phyloP scores from a whole-genome alignment of 1,140 invertebrate genomes.

The Heliothis subflexa region DNA sequence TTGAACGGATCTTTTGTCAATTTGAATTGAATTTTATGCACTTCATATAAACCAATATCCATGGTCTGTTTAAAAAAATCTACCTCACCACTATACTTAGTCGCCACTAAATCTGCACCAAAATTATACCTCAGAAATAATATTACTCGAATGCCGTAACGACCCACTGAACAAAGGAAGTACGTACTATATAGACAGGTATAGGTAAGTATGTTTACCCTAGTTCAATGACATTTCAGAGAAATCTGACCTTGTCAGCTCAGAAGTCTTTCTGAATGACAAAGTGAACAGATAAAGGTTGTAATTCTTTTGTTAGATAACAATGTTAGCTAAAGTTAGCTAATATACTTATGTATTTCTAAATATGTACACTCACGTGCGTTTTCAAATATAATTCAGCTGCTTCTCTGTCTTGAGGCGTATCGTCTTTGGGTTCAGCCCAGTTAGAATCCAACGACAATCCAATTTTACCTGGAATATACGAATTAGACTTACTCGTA shows the following conservation, averaged over 20 bases:
- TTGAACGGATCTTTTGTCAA: too few species aligned
- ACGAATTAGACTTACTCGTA: background rate
- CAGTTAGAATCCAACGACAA: slow-evolving; percentile 88
- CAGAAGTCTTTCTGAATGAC: background rate
- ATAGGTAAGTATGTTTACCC: too few species aligned
- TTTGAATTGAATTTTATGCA: too few species aligned
- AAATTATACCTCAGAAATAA: background rate
- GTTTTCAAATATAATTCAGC: slow-evolving; percentile 87
- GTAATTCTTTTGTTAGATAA: background rate
- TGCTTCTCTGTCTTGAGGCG: slow-evolving; percentile 86
- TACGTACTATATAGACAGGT: background rate
- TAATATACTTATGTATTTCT: too few species aligned
- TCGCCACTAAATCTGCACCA: too few species aligned
- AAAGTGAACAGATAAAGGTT: background rate
- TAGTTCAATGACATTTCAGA: background rate
- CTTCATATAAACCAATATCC: too few species aligned
- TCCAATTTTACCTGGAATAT: slow-evolving; percentile 87
- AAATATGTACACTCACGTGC: slow-evolving; percentile 78
- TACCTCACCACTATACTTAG: too few species aligned
- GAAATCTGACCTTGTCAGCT: background rate
- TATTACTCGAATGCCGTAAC: background rate
- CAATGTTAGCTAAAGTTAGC: too few species aligned
- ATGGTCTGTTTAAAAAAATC: too few species aligned
- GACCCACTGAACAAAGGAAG: background rate
- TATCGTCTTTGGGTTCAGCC: slow-evolving; percentile 87